Percentiles rank a stretch among this genome's conserved stretches.
These are phyloP conservation scores for Aplidium turbinatum DNA, from an alignment of 23 tunicate species.

Conservation along the genomic window DNA sequence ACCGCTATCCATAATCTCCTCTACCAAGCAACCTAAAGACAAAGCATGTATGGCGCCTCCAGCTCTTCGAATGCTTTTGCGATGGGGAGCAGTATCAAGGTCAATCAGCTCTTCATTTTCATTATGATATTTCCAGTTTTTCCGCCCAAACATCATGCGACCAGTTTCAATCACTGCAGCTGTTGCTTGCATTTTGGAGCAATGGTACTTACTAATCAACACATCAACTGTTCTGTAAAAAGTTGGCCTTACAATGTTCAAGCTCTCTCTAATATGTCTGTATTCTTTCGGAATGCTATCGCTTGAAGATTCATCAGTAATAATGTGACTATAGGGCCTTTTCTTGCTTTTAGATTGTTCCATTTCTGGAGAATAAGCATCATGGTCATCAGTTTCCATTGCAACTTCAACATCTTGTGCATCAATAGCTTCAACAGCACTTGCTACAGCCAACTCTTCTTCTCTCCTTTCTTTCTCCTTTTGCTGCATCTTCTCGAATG, in stretches of 20 bases:
- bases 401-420: not conserved
- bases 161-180: constrained; percentile 11
- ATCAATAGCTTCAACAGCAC: not conserved
- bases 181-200: constrained; percentile 3
- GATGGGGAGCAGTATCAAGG: not conserved
- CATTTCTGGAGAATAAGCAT: too few species aligned
- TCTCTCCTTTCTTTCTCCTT: not conserved
- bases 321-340: too few species aligned
- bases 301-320: too few species aligned
- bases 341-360: too few species aligned
- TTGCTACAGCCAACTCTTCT: not conserved
- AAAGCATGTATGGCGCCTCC: constrained; percentile 11
- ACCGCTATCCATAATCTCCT: not conserved
- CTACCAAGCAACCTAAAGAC: not conserved
- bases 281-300: too few species aligned
- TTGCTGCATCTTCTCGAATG: not conserved
- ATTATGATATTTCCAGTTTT: constrained; percentile 11
- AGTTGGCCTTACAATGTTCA: not conserved
- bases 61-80: constrained; percentile 11
- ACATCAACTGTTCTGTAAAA: constrained; percentile 5
- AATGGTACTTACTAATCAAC: constrained; percentile 3
- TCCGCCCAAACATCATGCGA: not conserved
- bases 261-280: not conserved
- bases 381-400: not conserved
- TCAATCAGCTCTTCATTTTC: not conserved